Base-by-base conservation (phyloP, 2,888 invertebrate species). In the Cryptops parisi region DNA sequence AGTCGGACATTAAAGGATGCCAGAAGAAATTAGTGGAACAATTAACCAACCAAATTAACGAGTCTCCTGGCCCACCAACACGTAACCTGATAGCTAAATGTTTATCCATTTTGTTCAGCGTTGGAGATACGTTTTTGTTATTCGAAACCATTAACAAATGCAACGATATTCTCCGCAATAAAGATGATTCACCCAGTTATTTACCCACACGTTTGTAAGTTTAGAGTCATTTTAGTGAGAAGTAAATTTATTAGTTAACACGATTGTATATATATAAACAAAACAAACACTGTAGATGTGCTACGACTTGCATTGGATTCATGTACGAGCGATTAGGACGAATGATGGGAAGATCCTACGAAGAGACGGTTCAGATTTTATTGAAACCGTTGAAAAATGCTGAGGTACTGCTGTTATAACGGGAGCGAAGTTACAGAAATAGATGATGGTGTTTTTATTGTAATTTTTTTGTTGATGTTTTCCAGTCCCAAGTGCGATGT, bases 321-420 rank as follows among this genome's bases (percentile, higher is more conserved):
- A 93, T 98, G 90, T 98, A 97, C 70, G 93, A 96, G 70, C 91
- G 88, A 70, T 76, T 98, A 21, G 97, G 98, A 1, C 77, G 98
- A 58, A 94, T 98, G 93, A 97, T 96, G 83, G 98, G 97, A 0
- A 76, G 97, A 58, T 91, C 94, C 0, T 98, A 94, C 66, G 97
- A 99, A 68, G 98, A 99, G 66, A 97, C 97, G 0, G 88, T 97
- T 26, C 82, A 86, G 61, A 84, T 94, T 51, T 75, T 98, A 23
- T 80, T 91, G 54, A 83, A 88, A 63, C 89, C 89, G 1, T 72
- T 98, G 55, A 81, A 88, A 64, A 94, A 84, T 70, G 90, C 89
- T 1, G 94, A 94, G 60, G 67, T 68, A 56, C 25, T 54, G 44
- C 15, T 12, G n/a, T 44, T n/a, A n/a, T n/a, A n/a, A n/a, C n/a